Evolutionary conservation across 2,888 invertebrate genomes (phyloP), one percentile per base, ranked within the genome.

Genomic region (Campopleginae sp.): DNA sequence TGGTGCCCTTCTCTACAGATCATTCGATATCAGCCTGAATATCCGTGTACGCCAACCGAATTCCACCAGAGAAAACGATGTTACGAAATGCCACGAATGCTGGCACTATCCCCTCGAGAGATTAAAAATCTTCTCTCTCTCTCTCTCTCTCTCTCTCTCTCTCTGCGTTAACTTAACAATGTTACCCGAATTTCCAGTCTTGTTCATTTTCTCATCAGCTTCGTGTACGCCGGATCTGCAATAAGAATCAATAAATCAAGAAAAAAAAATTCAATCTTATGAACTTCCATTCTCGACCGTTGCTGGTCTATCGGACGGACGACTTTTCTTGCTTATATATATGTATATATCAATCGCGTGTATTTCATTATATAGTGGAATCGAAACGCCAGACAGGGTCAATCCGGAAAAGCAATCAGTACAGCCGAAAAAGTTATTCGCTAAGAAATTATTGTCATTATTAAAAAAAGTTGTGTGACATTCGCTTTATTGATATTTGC

Each of bases 11-110:
- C 38, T 38, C 61, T 70, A 61, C 61, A 78, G 78, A 78, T 78
- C 82, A 74, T 68, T 83, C 78, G 78, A 74, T 72, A 79, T 79
- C 74, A 70, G 48, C 38, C 27, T 51, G 51, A 63, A 63, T 71
- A 74, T 63, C 12, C 61, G 51, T 23, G 46, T 42, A 48, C 38
- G 61, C 48, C 46, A 66, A 23, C 51, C 42, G 17, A 66, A 79
- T 79, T 75, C 66, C 65, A 14, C 4, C n/a, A n/a, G 3, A 70
- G 54, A 58, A 80, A 79, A 70, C 33, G n/a, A 51, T 76, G 61
- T 80, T 42, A 54, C 83, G 48, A 31, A 58, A 66, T 66, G 33
- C 42, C 65, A 51, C 66, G 65, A 44, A 65, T 14, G 19, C 27
- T 54, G 31, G 46, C 44, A 19, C 48, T 78, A 48, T 79, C 44